Conservation (phyloP, 2,888 invertebrate genomes). For the Eupithecia exiguata region DNA sequence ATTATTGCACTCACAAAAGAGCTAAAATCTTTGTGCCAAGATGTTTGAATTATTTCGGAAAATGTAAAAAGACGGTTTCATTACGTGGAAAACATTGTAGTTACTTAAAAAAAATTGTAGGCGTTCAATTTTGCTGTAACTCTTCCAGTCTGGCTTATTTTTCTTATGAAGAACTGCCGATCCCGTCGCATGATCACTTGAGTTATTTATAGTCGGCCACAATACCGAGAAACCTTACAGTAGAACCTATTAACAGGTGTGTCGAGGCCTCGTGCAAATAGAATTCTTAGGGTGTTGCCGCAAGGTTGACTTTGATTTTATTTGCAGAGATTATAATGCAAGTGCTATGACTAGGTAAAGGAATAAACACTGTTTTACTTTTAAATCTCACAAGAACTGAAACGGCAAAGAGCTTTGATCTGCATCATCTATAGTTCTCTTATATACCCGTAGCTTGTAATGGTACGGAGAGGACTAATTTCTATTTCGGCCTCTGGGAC, state of each 20-base stretch:
- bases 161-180: conserved; percentile 8
- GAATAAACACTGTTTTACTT: background rate
- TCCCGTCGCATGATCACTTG: conserved; percentile 30
- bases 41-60: background rate
- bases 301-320: conserved; percentile 14
- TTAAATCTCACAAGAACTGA: background rate
- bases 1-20: background rate
- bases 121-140: background rate
- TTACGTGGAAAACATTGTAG: too few species aligned
- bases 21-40: background rate
- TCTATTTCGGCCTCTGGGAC: background rate
- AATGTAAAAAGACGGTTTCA: background rate
- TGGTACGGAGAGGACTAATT: background rate
- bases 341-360: background rate
- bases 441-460: background rate
- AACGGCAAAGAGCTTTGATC: background rate
- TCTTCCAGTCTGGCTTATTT: background rate
- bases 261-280: conserved; percentile 35
- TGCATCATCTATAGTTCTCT: background rate
- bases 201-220: conserved; percentile 33
- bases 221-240: conserved; percentile 35
- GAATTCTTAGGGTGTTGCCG: conserved; percentile 23
- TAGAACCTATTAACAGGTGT: conserved; percentile 36
- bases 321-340: conserved; percentile 1
- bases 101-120: background rate